Percentiles rank a stretch among this genome's conserved stretches.
These are phyloP conservation scores for Nemotelus nigrinus DNA, from an alignment of 2,888 invertebrate species.

Conservation along the genomic window DNA sequence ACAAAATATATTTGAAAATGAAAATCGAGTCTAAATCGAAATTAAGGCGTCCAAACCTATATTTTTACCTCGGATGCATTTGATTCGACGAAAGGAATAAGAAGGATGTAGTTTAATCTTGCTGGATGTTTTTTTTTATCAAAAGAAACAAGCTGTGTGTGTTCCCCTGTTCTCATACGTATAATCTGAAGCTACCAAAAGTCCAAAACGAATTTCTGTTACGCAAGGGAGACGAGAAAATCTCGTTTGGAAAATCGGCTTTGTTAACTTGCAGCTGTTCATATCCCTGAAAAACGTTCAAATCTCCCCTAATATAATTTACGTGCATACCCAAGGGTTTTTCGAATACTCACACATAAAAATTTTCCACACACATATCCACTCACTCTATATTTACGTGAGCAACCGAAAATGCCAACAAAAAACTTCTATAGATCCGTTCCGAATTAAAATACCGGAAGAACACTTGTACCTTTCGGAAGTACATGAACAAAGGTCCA, in stretches of 20 bases:
- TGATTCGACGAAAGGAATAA: too few species aligned
- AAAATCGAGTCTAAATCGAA: too few species aligned
- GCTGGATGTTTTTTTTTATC: too few species aligned
- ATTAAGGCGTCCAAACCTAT: too few species aligned
- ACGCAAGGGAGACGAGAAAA: too few species aligned
- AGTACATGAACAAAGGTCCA: constrained; percentile 28
- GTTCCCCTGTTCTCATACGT: too few species aligned
- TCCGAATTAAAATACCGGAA: constrained; percentile 24
- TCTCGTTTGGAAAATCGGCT: background rate
- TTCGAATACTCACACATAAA: background rate
- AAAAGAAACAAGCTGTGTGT: too few species aligned
- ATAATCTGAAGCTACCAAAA: background rate
- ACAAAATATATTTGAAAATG: too few species aligned
- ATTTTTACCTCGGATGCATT: too few species aligned
- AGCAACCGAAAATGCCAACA: background rate
- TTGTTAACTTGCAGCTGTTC: constrained; percentile 10
- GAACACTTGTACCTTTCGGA: constrained; percentile 43
- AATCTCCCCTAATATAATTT: background rate
- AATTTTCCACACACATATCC: background rate
- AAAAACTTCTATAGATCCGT: constrained; percentile 2
- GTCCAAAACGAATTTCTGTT: background rate
- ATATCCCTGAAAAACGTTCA: background rate
- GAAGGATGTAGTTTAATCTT: too few species aligned
- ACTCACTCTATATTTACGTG: background rate
- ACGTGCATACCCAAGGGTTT: background rate